Percentiles rank a stretch among this genome's conserved stretches.
Evolutionary conservation across 2,113 vertebrate species (phyloP).

Genomic region (Tragelaphus scriptus): DNA sequence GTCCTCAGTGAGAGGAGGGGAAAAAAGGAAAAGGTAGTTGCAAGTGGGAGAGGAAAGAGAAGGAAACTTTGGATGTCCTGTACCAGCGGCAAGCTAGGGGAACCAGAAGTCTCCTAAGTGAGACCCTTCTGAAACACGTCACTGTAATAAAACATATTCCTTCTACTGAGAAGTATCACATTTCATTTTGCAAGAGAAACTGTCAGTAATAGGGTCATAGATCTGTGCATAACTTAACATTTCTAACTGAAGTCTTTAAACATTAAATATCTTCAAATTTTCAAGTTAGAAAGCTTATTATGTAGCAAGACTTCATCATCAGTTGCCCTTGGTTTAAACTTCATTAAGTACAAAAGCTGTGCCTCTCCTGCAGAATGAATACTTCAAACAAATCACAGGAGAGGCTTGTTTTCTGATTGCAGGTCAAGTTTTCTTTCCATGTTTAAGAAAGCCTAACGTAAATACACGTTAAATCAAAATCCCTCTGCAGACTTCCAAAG

Average conservation of each 20-base stretch:
- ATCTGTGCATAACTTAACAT: constrained; percentile 59
- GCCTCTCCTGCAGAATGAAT: background rate
- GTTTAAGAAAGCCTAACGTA: constrained; percentile 72
- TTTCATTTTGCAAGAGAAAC: constrained; percentile 63
- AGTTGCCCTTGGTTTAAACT: background rate
- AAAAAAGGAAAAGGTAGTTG: background rate
- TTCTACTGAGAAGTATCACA: background rate
- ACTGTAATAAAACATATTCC: constrained; percentile 43
- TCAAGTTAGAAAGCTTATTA: constrained; percentile 13
- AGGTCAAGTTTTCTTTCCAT: constrained; percentile 40
- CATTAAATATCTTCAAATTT: constrained; percentile 63
- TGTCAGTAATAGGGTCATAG: constrained; percentile 43
- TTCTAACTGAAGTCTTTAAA: constrained; percentile 68
- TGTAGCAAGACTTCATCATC: background rate
- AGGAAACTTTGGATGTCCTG: constrained; percentile 37
- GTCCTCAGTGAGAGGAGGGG: background rate
- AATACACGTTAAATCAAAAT: constrained; percentile 46
- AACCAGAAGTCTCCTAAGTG: constrained; percentile 23
- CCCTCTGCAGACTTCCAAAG: background rate
- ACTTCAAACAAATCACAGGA: background rate
- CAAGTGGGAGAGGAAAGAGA: background rate
- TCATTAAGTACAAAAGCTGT: constrained; percentile 15
- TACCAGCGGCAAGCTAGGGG: constrained; percentile 32
- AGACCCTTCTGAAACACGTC: constrained; percentile 29
- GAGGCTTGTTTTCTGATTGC: constrained; percentile 31